These are phyloP conservation scores for Carassius auratus DNA, from an alignment of 2,113 vertebrate species.

Conservation along the genomic window DNA sequence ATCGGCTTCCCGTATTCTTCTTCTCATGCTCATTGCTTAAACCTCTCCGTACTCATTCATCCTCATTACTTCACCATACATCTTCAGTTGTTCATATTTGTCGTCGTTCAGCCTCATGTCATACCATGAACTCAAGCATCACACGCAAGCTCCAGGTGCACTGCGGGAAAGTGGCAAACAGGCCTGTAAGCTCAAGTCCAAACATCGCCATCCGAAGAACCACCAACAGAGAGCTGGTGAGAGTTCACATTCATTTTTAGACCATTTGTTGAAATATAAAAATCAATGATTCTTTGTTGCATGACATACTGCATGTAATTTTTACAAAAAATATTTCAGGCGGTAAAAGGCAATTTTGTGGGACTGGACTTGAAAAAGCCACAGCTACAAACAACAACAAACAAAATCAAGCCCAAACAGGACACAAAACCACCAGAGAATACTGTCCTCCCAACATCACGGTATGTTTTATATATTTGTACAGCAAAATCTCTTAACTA, in stretches of 20 bases:
- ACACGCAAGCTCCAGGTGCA: constrained; percentile 59
- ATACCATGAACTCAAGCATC: constrained; percentile 81
- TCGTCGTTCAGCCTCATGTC: constrained; percentile 97
- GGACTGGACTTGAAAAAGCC: constrained; percentile 52
- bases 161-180: constrained; percentile 39
- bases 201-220: constrained; percentile 55
- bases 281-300: neutral
- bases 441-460: constrained; percentile 50
- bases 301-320: constrained; percentile 4
- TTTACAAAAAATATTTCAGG: constrained; percentile 48
- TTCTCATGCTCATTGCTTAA: constrained; percentile 62
- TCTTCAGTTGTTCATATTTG: constrained; percentile 92
- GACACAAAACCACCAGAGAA: constrained; percentile 41
- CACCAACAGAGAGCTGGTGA: constrained; percentile 62
- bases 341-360: constrained; percentile 1
- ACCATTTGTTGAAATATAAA: neutral
- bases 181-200: constrained; percentile 48
- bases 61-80: constrained; percentile 3
- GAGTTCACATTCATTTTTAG: constrained; percentile 11
- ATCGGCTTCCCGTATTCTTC: constrained; percentile 71
- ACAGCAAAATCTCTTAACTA: neutral
- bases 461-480: constrained; percentile 41
- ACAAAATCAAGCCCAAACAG: constrained; percentile 39
- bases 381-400: constrained; percentile 20
- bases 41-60: neutral